Conservation (phyloP, 2,888 invertebrate genomes). For the Eudasyphora cyanicolor region DNA sequence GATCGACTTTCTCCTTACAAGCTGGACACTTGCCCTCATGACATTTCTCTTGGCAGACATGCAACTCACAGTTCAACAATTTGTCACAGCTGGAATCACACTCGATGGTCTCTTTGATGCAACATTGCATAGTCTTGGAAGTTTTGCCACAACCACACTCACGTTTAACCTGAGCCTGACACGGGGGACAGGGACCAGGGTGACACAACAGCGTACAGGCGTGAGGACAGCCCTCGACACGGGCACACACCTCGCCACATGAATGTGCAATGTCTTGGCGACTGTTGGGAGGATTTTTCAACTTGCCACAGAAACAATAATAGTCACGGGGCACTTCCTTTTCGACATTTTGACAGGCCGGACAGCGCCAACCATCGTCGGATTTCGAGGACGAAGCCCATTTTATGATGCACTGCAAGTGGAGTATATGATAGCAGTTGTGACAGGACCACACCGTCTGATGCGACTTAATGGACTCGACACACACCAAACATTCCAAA, state of each 20-base stretch:
- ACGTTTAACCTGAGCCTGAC: slow-evolving; percentile 87
- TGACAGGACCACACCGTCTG: slow-evolving; percentile 94
- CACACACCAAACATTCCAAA: slow-evolving; percentile 97
- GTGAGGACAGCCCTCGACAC: slow-evolving; percentile 82
- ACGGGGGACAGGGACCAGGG: slow-evolving; percentile 96
- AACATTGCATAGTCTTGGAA: slow-evolving; percentile 86
- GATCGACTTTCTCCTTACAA: slow-evolving; percentile 85
- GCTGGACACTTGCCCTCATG: slow-evolving; percentile 89
- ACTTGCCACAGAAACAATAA: slow-evolving; percentile 94
- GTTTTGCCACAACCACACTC: slow-evolving; percentile 90
- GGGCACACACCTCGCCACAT: slow-evolving; percentile 92
- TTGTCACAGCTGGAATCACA: slow-evolving; percentile 89
- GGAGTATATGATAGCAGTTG: slow-evolving; percentile 95
- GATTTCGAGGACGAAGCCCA: slow-evolving; percentile 94
- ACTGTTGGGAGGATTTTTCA: slow-evolving; percentile 87
- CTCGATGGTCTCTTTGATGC: slow-evolving; percentile 85
- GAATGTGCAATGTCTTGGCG: slow-evolving; percentile 92
- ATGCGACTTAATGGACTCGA: slow-evolving; percentile 89
- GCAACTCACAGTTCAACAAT: slow-evolving; percentile 87
- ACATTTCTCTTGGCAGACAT: slow-evolving; percentile 87
- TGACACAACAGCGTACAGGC: slow-evolving; percentile 92
- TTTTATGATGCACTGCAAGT: slow-evolving; percentile 92
- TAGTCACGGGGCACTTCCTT: slow-evolving; percentile 89
- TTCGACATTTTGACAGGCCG: slow-evolving; percentile 94
- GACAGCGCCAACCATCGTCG: slow-evolving; percentile 95